Evolutionary conservation across 2,113 vertebrate species (phyloP).

Genomic region (Antigone vipio): DNA sequence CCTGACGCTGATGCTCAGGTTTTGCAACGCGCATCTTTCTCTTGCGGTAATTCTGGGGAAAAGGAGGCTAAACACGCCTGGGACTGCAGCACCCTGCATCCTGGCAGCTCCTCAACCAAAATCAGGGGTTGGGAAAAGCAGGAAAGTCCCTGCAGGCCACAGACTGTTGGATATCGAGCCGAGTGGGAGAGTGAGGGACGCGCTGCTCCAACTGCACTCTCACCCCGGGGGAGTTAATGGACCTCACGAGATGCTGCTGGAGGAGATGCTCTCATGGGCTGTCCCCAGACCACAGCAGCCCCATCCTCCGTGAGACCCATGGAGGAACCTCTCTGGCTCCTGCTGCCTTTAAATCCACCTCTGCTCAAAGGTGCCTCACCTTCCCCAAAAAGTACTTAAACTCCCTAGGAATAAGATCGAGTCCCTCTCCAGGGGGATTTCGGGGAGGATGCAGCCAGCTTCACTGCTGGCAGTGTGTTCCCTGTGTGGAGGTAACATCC

Average conservation of each 20-base stretch:
- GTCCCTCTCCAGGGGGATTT: not conserved
- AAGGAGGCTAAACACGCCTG: not conserved
- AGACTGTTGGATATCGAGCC: fast-evolving
- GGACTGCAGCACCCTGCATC: not conserved
- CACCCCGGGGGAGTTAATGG: not conserved
- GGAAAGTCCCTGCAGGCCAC: not conserved
- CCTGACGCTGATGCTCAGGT: not conserved
- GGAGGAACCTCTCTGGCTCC: not conserved
- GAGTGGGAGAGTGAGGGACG: not conserved
- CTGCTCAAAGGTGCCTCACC: not conserved
- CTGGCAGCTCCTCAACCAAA: not conserved
- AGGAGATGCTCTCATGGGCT: not conserved
- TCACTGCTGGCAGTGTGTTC: fast-evolving
- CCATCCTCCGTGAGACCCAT: fast-evolving
- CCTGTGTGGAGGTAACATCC: not conserved
- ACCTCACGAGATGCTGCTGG: not conserved
- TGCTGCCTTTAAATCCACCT: not conserved
- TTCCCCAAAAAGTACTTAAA: not conserved
- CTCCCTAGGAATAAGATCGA: not conserved
- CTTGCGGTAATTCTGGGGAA: not conserved
- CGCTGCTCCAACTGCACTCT: fast-evolving
- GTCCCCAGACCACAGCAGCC: not conserved
- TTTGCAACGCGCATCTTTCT: not conserved
- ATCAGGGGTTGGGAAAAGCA: not conserved
- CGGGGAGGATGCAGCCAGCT: not conserved